Evolutionary conservation across 2,888 invertebrate species (phyloP), one percentile per base, ranked within the genome.

Genomic region (Xestia sexstrigata): DNA sequence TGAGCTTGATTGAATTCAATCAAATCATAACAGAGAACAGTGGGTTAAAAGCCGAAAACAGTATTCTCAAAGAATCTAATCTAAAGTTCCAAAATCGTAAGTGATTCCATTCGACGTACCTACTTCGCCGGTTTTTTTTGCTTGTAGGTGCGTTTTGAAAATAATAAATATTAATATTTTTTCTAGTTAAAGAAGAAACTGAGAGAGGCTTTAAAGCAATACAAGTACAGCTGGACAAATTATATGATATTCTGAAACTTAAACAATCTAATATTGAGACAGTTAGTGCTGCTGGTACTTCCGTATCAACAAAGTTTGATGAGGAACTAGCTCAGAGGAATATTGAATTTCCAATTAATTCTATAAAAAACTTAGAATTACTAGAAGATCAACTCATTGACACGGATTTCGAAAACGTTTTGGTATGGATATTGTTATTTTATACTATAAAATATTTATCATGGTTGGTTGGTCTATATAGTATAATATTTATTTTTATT

Each of bases 351-450:
- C 71, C 71, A 71, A 71, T 71, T 11, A 71, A 71, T 71, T 62
- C n/a, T 71, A 45, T 71, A 71, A 62, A 70, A 11, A 62, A 71
- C 2, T 62, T 58, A 69, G 49, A 71, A 71, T 71, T 71, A 71
- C 47, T 62, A 71, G 71, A 71, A 71, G 71, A 82, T 89, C 87
- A 66, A 87, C 86, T 74, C 79, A 69, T 23, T 70, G 58, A 70
- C 58, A 23, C 70, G 23, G 58, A 70, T 4, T 70, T 58, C 70
- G 58, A 70, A 70, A 70, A 70, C 6, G 13, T 70, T 70, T 70
- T 70, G 70, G 58, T 70, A 42, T 58, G 26, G 4, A 49, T 49
- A 49, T 49, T 49, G 23, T 49, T 49, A 20, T 49, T 49, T 49
- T 49, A 49, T 49, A 49, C 49, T 20, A 49, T 20, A 49, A 49